A percentile compares a stretch with the other conserved stretches of the same genome.
Conservation (phyloP, 1,140 invertebrate species). For the Drosophila pallidifrons region DNA sequence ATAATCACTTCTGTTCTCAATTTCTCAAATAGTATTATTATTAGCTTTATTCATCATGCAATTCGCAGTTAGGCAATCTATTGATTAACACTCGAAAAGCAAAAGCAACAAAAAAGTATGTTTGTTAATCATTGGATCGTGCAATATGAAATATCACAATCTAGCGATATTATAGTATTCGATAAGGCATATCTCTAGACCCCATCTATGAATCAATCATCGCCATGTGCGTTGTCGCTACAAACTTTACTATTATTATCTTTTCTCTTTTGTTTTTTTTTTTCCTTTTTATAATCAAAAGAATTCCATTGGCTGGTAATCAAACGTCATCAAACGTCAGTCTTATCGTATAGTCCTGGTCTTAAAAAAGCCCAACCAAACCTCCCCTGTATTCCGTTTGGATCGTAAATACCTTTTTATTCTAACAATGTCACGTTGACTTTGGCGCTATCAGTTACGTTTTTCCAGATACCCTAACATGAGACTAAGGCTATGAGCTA, state of each 20-base stretch:
- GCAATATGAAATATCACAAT: slow-evolving; percentile 5
- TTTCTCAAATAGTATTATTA: not conserved
- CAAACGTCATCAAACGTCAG: slow-evolving; percentile 3
- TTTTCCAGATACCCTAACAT: not conserved
- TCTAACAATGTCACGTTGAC: slow-evolving; percentile 23
- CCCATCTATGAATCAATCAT: slow-evolving; percentile 37
- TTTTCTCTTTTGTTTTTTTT: not conserved
- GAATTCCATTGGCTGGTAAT: slow-evolving; percentile 10
- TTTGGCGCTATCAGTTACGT: not conserved
- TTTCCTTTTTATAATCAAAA: not conserved
- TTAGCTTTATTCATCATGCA: not conserved
- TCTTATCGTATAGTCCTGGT: not conserved
- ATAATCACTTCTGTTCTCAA: not conserved
- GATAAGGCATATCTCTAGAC: slow-evolving; percentile 25
- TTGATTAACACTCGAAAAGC: slow-evolving; percentile 16
- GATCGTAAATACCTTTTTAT: not conserved
- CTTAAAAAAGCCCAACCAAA: not conserved
- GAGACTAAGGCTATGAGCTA: not conserved
- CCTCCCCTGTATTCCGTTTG: not conserved
- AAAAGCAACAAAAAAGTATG: not conserved
- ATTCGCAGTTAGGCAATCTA: slow-evolving; percentile 5
- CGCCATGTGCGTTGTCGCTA: slow-evolving; percentile 5
- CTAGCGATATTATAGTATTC: slow-evolving; percentile 15
- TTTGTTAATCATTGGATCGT: slow-evolving; percentile 16
- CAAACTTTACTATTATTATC: slow-evolving; percentile 27